Base-by-base conservation (phyloP, 1,140 invertebrate species). In the Grapholita molesta region DNA sequence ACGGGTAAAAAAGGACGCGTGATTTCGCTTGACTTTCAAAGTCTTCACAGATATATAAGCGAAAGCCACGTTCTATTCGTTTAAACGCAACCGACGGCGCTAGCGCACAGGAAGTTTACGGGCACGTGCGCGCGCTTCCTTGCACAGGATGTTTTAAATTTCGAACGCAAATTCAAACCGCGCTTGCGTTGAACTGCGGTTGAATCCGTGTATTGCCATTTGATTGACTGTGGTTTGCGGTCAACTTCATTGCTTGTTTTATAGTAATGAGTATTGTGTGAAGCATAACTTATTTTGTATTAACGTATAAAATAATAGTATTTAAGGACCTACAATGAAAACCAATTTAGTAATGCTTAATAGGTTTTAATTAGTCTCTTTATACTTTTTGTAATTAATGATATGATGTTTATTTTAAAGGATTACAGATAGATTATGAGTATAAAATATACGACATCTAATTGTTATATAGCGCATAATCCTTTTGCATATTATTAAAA, bases 91-190 rank as follows among this genome's bases (percentile, higher is more conserved):
- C 42, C 42, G 73, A 66, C 61, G 38, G 42, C 23, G 53, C 66
- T 38, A 53, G 64, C 48, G 25, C 71, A 76, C 86, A 85, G 86
- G 86, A 88, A 88, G 84, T 86, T 84, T 83, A 84, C 79, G 70
- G 70, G 82, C 86, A 88, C 86, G 86, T 88, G 86, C 84, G 75
- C 72, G 25, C 32, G 83, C 78, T 84, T 86, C 77, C 77, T 77
- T 69, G 68, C 80, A 88, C 86, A 88, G 86, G 86, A 88, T 88
- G 86, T 88, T 86, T 82, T 84, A 80, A 79, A 83, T 83, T 81
- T 77, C 75, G 74, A 77, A 79, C 70, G 72, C 74, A 75, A 83
- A 73, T 76, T 76, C 68, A 23, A 53, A 66, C 61, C 38, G 28
- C 32, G 30, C 18, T 23, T 33, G 7, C 32, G 64, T 65, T 65